A percentile compares a stretch with the other conserved stretches of the same genome.
Evolutionary conservation across 2,113 vertebrate species (phyloP).

Genomic region (Cardinalis cardinalis): DNA sequence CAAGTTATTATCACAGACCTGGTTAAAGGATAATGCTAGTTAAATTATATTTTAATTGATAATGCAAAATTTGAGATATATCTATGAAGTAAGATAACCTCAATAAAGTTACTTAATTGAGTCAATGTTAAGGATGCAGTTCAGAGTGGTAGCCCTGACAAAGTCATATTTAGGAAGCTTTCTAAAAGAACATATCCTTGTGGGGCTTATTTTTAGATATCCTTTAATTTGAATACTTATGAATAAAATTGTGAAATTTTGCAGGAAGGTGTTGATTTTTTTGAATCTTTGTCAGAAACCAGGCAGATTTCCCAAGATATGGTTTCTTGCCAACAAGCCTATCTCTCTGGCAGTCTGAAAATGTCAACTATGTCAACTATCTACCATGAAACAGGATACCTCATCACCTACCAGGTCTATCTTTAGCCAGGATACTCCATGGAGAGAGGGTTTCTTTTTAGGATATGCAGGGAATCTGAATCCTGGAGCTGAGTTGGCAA

Average conservation of each 20-base stretch:
- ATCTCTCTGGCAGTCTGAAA: background rate
- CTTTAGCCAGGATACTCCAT: background rate
- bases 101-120: background rate
- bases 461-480: background rate
- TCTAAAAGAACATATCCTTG: background rate
- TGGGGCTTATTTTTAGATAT: accelerated
- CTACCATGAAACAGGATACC: background rate
- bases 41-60: background rate
- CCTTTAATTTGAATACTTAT: background rate
- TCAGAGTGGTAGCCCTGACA: background rate
- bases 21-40: background rate
- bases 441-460: background rate
- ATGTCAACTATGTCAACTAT: background rate
- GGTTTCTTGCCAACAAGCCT: background rate
- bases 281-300: background rate
- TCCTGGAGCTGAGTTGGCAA: background rate
- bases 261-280: background rate
- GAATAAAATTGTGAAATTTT: background rate
- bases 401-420: background rate
- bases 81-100: background rate
- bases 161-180: background rate
- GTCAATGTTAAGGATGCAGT: background rate
- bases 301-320: constrained; percentile 9
- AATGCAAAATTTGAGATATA: background rate
- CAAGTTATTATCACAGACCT: background rate